phyloP scores from a whole-genome alignment of 2,888 invertebrate genomes.

The Cabera pusaria region DNA sequence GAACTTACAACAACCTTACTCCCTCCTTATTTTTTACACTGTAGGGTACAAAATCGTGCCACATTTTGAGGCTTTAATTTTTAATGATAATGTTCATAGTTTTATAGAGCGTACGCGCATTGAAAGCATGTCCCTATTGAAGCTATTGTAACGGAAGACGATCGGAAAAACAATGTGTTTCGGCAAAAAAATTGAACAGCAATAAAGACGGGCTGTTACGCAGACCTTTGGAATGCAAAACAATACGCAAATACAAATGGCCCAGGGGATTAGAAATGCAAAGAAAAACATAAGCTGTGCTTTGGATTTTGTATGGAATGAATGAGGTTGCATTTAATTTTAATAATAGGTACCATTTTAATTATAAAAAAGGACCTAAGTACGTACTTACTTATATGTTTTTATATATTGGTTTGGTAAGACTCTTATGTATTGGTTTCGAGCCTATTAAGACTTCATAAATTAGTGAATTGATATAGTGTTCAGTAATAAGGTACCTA shows the following conservation, averaged over 20 bases:
- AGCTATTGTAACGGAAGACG: constrained; percentile 61
- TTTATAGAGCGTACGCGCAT: constrained; percentile 76
- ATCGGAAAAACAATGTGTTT: constrained; percentile 57
- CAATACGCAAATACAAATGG: constrained; percentile 13
- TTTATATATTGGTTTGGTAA: no score
- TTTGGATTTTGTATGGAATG: no score
- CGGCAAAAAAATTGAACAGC: constrained; percentile 47
- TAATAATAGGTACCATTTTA: no score
- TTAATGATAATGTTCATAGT: constrained; percentile 65
- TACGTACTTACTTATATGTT: no score
- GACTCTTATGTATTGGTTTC: no score
- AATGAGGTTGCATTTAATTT: no score
- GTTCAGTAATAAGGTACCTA: no score
- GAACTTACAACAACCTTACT: constrained; percentile 21
- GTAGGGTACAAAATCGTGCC: constrained; percentile 29
- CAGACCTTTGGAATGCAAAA: constrained; percentile 45
- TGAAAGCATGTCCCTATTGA: constrained; percentile 68
- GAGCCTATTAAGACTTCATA: no score
- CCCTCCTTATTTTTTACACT: constrained; percentile 33
- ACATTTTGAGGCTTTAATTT: constrained; percentile 34
- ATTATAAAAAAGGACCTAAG: no score
- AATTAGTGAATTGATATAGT: no score
- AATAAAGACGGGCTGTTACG: constrained; percentile 56
- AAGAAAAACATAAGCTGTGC: no score
- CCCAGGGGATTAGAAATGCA: background rate